Base-by-base conservation (phyloP, 2,113 vertebrate species). In the Athene cunicularia region DNA sequence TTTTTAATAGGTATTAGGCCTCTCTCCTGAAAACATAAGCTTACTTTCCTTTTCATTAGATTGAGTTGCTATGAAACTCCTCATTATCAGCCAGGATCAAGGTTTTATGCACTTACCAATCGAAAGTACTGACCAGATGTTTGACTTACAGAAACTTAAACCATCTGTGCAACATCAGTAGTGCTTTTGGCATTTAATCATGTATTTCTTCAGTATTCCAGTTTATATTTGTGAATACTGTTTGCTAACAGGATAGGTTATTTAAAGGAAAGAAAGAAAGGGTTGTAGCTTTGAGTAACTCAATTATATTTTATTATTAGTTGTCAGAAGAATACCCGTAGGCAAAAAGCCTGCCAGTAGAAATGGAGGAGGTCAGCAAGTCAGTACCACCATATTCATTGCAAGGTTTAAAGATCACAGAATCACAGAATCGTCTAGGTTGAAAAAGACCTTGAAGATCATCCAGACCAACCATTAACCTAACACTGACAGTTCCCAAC, bases 121-220 rank as follows among this genome's bases (percentile, higher is more conserved):
- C 14, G 43, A 80, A 86, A 96, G 90, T 93, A 76, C 82, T 59
- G 82, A 75, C 86, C 95, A 96, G 66, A 80, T 89, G 81, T 95
- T 96, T 95, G 63, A 71, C 93, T 95, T 74, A 37, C 22, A 93
- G 90, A 95, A 95, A 96, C 74, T 89, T 85, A 97, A 97, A 95
- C 82, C 97, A 97, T 96, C 87, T 74, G 87, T 96, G 82, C 87
- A 94, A 80, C 89, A 96, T 93, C 91, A 94, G 87, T 80, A 41
- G 45, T 64, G 62, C 62, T 71, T 91, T 93, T 74, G 87, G 96
- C 95, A 96, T 94, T 96, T 97, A 97, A 96, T 94, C 90, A 93
- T 73, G 80, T 93, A 93, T 98, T 98, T 97, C 75, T 97, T 80
- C 96, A 96, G 96, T 90, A 87, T 92, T 97, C 45, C 80, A 95